Percentiles rank a stretch among this genome's conserved stretches.
Conservation (phyloP, 2,113 vertebrate species). For the Myiozetetes cayanensis region DNA sequence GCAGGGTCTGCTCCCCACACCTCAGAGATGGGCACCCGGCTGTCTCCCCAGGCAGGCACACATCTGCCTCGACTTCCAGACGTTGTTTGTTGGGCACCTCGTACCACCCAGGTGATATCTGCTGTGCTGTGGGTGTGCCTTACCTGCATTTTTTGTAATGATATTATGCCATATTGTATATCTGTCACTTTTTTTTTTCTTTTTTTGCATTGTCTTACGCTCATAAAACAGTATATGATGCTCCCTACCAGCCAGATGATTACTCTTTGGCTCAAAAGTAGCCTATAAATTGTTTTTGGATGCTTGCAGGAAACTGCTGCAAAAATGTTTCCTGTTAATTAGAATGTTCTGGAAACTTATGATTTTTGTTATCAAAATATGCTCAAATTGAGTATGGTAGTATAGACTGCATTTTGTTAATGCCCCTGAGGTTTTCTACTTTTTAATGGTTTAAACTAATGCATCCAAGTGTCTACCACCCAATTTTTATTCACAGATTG, state of each 20-base stretch:
- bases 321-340: not conserved
- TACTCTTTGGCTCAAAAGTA: not conserved
- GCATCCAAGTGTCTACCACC: not conserved
- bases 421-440: not conserved
- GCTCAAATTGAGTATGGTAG: not conserved
- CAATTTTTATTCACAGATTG: not conserved
- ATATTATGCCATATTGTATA: not conserved
- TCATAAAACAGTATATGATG: not conserved
- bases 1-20: rapidly evolving
- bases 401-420: not conserved
- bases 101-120: not conserved
- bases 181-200: not conserved
- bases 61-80: not conserved
- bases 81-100: not conserved
- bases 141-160: not conserved
- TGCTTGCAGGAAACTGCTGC: not conserved
- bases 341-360: not conserved
- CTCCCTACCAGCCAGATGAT: not conserved
- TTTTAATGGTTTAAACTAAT: not conserved
- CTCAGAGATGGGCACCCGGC: rapidly evolving
- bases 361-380: not conserved
- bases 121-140: not conserved
- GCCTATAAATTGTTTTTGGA: not conserved
- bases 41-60: not conserved
- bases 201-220: not conserved